Percentiles rank a stretch among this genome's conserved stretches.
Evolutionary conservation across 2,113 vertebrate species (phyloP).

Genomic region (Nanorana parkeri): DNA sequence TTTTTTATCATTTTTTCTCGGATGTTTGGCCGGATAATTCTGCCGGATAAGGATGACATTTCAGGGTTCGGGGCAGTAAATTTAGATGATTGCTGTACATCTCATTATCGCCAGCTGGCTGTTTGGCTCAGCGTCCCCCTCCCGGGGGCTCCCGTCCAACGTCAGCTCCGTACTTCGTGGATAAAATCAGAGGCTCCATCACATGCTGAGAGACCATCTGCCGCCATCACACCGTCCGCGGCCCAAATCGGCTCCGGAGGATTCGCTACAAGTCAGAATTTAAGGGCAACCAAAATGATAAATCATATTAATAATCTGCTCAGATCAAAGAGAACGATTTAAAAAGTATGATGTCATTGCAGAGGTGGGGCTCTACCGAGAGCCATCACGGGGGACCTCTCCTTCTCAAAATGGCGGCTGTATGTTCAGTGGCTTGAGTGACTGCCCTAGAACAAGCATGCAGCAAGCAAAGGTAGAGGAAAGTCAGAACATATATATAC

Average conservation of each 20-base stretch:
- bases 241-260: background rate
- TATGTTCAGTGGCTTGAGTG: no score
- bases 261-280: background rate
- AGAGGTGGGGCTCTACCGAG: no score
- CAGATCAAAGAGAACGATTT: background rate
- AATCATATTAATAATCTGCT: background rate
- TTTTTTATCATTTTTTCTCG: no score
- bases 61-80: no score
- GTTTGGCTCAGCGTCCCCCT: background rate
- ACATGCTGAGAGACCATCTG: background rate
- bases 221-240: background rate
- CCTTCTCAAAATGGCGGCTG: no score
- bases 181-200: background rate
- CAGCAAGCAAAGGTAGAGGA: no score
- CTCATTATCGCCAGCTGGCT: background rate
- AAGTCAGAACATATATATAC: no score
- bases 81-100: constrained; percentile 21
- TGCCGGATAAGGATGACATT: no score
- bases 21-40: no score
- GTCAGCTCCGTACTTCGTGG: background rate
- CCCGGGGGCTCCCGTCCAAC: background rate
- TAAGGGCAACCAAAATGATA: background rate
- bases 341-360: no score
- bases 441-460: no score
- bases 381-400: no score